Percentiles rank a stretch among this genome's conserved stretches.
phyloP scores from a whole-genome alignment of 2,888 invertebrate species.

The Alentia gelatinosa region DNA sequence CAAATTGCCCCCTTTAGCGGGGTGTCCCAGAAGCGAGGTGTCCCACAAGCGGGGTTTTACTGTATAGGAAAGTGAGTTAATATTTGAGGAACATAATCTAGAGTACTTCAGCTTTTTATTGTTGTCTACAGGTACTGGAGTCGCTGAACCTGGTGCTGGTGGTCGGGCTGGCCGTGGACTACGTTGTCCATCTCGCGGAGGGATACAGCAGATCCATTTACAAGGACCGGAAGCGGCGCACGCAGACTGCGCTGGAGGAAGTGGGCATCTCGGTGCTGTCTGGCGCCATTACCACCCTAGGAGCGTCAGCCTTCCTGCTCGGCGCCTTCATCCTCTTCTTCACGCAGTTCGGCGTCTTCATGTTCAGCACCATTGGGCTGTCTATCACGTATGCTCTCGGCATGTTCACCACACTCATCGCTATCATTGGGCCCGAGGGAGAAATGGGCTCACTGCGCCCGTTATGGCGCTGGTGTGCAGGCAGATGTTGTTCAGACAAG shows the following conservation, averaged over 20 bases:
- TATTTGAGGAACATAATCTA: background rate
- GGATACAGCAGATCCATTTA: conserved; percentile 73
- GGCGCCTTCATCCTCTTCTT: conserved; percentile 73
- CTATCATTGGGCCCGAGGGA: conserved; percentile 69
- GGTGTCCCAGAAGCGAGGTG: no score
- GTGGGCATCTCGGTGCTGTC: conserved; percentile 75
- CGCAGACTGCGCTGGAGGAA: conserved; percentile 72
- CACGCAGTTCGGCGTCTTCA: conserved; percentile 74
- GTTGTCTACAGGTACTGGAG: conserved; percentile 69
- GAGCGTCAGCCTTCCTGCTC: conserved; percentile 73
- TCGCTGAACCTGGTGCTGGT: conserved; percentile 77
- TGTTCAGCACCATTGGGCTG: conserved; percentile 74
- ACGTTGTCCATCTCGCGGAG: conserved; percentile 76
- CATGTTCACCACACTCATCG: conserved; percentile 71
- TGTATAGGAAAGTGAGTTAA: background rate
- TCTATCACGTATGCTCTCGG: conserved; percentile 72
- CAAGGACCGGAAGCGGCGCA: conserved; percentile 69
- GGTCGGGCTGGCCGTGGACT: conserved; percentile 75
- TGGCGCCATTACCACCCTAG: conserved; percentile 74
- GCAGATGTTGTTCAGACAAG: background rate
- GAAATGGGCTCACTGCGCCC: conserved; percentile 62
- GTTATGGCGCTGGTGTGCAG: conserved; percentile 20
- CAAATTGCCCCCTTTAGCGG: no score
- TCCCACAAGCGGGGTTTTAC: no score
- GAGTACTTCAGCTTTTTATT: background rate